Percentiles rank a stretch among this genome's conserved stretches.
These are phyloP conservation scores for Chelonus insularis DNA, from an alignment of 1,140 invertebrate genomes.

Conservation along the genomic window DNA sequence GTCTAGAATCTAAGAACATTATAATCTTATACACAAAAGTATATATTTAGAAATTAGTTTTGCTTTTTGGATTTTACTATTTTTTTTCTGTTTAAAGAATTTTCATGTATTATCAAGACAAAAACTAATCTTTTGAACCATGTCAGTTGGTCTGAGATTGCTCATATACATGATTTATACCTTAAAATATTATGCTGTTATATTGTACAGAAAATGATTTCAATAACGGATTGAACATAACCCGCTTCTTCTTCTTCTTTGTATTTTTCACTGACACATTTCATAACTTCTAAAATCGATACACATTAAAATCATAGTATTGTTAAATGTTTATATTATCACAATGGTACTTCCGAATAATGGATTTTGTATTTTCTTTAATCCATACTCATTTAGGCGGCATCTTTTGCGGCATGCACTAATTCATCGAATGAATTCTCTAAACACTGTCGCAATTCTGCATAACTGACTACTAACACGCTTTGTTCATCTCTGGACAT, in stretches of 20 bases:
- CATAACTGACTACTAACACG: constrained; percentile 91
- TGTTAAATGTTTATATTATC: constrained; percentile 56
- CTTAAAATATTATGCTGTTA: too few relatives aligned
- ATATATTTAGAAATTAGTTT: constrained; percentile 47
- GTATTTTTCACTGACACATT: constrained; percentile 28
- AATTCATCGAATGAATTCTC: constrained; percentile 90
- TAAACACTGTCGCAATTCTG: constrained; percentile 92
- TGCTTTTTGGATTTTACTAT: constrained; percentile 35
- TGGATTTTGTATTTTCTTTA: background rate
- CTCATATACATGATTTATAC: too few relatives aligned
- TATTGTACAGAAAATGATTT: too few relatives aligned
- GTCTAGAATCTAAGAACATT: constrained; percentile 47
- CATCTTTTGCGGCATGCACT: constrained; percentile 63
- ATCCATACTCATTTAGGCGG: constrained; percentile 41
- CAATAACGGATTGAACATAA: too few relatives aligned
- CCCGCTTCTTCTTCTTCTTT: constrained; percentile 15
- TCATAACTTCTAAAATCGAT: constrained; percentile 29
- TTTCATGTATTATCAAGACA: too few relatives aligned
- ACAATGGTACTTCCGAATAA: constrained; percentile 47
- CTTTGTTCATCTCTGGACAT: constrained; percentile 96
- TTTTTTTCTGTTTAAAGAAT: too few relatives aligned
- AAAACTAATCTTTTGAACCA: too few relatives aligned
- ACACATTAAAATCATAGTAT: constrained; percentile 46
- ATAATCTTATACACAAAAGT: constrained; percentile 27
- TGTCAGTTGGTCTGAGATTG: too few relatives aligned